Base-by-base conservation (phyloP, 1,140 invertebrate species). In the Acromyrmex echinatior region DNA sequence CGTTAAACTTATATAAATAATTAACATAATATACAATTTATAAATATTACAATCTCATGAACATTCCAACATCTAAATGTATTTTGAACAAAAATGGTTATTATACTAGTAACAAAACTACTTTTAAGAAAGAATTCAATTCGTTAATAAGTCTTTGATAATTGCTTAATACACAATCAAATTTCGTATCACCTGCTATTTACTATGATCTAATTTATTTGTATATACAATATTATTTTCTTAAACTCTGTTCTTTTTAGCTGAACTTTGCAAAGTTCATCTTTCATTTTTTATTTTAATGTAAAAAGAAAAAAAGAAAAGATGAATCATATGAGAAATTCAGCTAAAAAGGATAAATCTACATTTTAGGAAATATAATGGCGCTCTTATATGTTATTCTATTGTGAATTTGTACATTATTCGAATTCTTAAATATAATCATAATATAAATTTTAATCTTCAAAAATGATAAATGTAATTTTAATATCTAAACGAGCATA, bases 31-130 rank as follows among this genome's bases (percentile, higher is more conserved):
- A 39, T 28, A 49, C 51, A 71, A 25, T 14, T 53, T 14, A 28
- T 7, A 45, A 62, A 79, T 79, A 3, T 66, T 63, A 66, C 6
- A 51, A 76, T 84, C 63, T 71, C 73, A 39, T 49, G 2, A 84
- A 62, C 25, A 60, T 60, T 49, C 21, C 21, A 82, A 74, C 31
- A 51, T 84, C 5, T 74, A 84, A 80, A 66, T 65, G 9, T 66
- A 66, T 14, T 25, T 81, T 71, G 51, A 71, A 51, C 53, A 14
- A 71, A 39, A 81, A 28, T 28, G 9, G 2, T 56, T 81, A 49
- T 71, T 39, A 2, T 9, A 9, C 6, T 60, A 45, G 60, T 58
- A 71, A 25, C 31, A 71, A 76, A 77, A 39, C 21, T 21, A 45
- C 6, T 76, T 31, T 21, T 39, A 58, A 78, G 58, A 56, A 45